Evolutionary conservation across 2,113 vertebrate species (phyloP).

Genomic region (Sapajus apella): DNA sequence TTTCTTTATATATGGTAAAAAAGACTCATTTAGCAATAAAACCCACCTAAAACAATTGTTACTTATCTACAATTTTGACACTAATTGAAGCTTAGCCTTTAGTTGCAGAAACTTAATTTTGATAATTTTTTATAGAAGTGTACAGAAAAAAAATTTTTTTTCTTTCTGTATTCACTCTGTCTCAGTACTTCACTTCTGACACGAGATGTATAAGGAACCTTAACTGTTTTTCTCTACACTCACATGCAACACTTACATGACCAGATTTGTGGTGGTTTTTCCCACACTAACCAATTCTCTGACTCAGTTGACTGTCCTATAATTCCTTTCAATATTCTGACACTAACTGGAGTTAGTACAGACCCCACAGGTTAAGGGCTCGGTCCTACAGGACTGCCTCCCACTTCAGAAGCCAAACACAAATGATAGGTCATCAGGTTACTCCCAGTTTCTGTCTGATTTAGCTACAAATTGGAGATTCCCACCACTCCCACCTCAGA

Average conservation of each 20-base stretch:
- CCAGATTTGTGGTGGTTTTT: neutral
- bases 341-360: neutral
- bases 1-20: neutral
- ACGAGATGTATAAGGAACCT: neutral
- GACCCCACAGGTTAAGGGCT: neutral
- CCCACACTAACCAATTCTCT: neutral
- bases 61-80: neutral
- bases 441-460: neutral
- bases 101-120: neutral
- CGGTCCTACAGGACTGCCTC: neutral
- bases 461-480: neutral
- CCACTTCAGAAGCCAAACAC: neutral
- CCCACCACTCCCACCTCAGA: neutral
- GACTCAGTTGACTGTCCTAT: neutral
- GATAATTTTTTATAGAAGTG: neutral
- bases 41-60: neutral
- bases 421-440: neutral
- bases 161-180: neutral
- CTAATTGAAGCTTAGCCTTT: neutral
- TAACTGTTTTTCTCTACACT: neutral
- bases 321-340: neutral
- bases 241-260: neutral
- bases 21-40: conserved; percentile 32
- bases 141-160: neutral
- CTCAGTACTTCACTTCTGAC: neutral